Evolutionary conservation across 2,888 invertebrate genomes (phyloP).

Genomic region (Aphidius colemani): DNA sequence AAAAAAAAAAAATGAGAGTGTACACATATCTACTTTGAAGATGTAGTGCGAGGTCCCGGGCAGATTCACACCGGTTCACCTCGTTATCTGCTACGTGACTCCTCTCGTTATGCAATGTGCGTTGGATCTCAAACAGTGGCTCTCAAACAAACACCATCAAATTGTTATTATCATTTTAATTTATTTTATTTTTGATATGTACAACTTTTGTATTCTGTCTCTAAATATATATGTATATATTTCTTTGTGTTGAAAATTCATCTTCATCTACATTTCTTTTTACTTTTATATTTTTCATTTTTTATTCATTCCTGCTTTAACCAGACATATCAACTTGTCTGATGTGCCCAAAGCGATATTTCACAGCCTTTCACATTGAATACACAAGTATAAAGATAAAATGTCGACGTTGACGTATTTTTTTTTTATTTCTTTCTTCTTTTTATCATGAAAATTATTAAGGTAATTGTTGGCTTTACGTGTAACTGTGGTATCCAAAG

Average conservation of each 20-base stretch:
- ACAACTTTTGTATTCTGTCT: not conserved
- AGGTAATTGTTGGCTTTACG: conserved; percentile 1
- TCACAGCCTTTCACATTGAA: not conserved
- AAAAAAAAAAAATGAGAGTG: conserved; percentile 6
- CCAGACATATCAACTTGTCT: no score
- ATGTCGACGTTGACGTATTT: not conserved
- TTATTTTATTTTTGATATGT: not conserved
- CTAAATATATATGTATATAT: not conserved
- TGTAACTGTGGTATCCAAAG: not conserved
- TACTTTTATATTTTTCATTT: not conserved
- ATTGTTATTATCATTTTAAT: not conserved
- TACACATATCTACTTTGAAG: conserved; percentile 16
- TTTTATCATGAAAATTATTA: not conserved
- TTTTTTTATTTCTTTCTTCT: not conserved
- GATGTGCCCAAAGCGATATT: not conserved
- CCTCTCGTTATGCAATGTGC: conserved; percentile 13
- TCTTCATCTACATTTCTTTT: conserved; percentile 1
- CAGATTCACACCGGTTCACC: conserved; percentile 24
- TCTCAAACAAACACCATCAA: not conserved
- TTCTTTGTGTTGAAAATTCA: conserved; percentile 18
- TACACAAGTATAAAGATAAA: not conserved
- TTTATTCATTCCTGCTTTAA: no score
- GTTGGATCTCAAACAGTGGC: not conserved
- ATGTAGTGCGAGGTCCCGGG: conserved; percentile 23
- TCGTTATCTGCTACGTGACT: conserved; percentile 32